Evolutionary conservation across 1,140 invertebrate genomes (phyloP), one percentile per base, ranked within the genome.

Genomic region (Bombus impatiens): DNA sequence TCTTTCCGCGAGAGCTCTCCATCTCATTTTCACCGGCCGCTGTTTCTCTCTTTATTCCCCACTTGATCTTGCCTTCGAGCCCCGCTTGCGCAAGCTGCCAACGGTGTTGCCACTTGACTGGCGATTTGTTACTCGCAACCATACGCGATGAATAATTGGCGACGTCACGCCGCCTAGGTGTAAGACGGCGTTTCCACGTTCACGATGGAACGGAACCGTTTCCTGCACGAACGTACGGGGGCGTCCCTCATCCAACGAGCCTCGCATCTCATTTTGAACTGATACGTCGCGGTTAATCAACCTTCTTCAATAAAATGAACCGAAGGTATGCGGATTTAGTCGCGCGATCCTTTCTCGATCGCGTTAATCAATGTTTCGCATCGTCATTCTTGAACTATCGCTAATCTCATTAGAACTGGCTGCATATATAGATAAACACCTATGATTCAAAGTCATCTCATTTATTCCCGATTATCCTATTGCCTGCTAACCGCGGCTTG

Each of bases 41-140:
- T 62, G 12, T 40, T 22, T 40, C 72, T 78, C 68, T 68, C 57
- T 37, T 65, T 57, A 10, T 32, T 42, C 35, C 35, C 42, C 70
- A 0, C 70, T 84, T 37, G 81, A 82, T 82, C 85, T 83, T 84
- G 42, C 81, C 59, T 18, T 79, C 74, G 70, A 74, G 72, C 67
- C 57, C 82, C 86, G 87, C 88, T 93, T 92, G 92, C 92, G 91
- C 90, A 92, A 93, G 88, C 89, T 89, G 90, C 93, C 91, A 93
- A 91, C 93, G 91, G 88, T 94, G 94, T 94, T 94, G 92, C 93
- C 94, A 95, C 93, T 94, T 94, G 94, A 95, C 93, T 94, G 93
- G 93, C 94, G 92, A 95, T 95, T 95, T 95, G 94, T 95, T 95
- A 94, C 92, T 89, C 91, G 93, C 94, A 92, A 94, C 92, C 92